These are phyloP conservation scores for Aphrophora alni DNA, from an alignment of 2,888 invertebrate species.

Conservation along the genomic window DNA sequence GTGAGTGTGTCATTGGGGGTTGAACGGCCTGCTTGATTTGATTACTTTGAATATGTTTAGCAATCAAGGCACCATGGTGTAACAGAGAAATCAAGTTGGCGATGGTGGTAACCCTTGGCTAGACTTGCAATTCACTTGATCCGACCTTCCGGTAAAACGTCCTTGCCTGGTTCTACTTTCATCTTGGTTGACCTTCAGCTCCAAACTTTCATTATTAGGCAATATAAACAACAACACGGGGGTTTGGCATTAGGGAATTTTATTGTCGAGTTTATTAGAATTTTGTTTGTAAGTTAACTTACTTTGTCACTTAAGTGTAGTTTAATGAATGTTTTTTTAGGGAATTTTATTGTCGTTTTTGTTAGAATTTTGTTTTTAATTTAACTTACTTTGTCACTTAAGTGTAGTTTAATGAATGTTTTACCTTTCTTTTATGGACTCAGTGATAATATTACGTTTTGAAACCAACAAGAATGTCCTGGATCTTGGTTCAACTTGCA, in stretches of 20 bases:
- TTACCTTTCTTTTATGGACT: too few relatives aligned
- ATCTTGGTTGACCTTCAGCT: neutral
- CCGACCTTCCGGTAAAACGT: conserved; percentile 1
- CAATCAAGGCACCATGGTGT: neutral
- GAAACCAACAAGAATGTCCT: too few relatives aligned
- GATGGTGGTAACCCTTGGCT: neutral
- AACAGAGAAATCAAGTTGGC: neutral
- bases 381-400: too few relatives aligned
- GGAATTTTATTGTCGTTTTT: too few relatives aligned
- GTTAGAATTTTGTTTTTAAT: too few relatives aligned
- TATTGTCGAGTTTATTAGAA: neutral
- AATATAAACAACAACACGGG: neutral
- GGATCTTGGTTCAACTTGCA: too few relatives aligned
- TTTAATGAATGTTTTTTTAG: too few relatives aligned
- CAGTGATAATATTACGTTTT: too few relatives aligned
- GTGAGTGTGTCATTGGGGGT: neutral
- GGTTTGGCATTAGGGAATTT: neutral
- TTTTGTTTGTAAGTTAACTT: too few relatives aligned
- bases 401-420: too few relatives aligned
- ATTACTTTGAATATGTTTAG: neutral
- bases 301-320: too few relatives aligned
- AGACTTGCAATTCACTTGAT: neutral
- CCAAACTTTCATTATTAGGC: neutral
- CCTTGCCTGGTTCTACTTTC: neutral
- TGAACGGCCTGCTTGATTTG: neutral